Conservation (phyloP, 2,797 vertebrate species). For the Melanogrammus aeglefinus region DNA sequence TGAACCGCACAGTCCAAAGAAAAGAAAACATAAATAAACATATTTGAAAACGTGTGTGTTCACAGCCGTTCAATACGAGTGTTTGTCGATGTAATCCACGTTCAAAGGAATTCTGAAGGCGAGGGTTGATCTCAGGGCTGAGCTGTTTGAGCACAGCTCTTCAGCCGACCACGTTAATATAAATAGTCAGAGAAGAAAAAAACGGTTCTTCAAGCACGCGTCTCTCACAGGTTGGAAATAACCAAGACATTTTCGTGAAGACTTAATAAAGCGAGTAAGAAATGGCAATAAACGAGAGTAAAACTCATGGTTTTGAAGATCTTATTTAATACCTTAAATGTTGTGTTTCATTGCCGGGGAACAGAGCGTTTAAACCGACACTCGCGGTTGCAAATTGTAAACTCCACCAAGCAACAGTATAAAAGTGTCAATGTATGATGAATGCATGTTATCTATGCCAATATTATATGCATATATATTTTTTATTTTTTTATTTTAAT, state of each 20-base stretch:
- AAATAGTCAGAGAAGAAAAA: not conserved
- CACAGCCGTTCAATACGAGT: not conserved
- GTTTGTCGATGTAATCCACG: not conserved
- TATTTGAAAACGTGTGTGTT: not conserved
- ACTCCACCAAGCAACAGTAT: not conserved
- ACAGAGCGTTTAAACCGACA: not conserved
- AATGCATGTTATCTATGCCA: not conserved
- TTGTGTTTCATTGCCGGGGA: not conserved
- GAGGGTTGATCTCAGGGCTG: not conserved
- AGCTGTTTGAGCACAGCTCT: not conserved
- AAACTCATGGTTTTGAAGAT: not conserved
- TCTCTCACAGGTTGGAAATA: not conserved
- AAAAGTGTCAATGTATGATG: not conserved
- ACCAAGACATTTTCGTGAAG: not conserved
- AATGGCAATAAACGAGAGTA: not conserved
- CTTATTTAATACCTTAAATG: not conserved
- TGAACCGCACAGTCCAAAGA: conserved; percentile 78
- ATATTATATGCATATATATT: not conserved
- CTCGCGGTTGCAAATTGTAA: not conserved
- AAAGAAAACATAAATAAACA: conserved; percentile 1
- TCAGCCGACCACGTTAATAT: not conserved
- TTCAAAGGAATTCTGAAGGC: not conserved
- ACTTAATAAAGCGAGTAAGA: not conserved
- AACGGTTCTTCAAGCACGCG: not conserved
- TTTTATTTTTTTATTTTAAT: too few relatives aligned